Evolutionary conservation across 2,797 vertebrate species (phyloP).

Genomic region (Danio aesculapii): DNA sequence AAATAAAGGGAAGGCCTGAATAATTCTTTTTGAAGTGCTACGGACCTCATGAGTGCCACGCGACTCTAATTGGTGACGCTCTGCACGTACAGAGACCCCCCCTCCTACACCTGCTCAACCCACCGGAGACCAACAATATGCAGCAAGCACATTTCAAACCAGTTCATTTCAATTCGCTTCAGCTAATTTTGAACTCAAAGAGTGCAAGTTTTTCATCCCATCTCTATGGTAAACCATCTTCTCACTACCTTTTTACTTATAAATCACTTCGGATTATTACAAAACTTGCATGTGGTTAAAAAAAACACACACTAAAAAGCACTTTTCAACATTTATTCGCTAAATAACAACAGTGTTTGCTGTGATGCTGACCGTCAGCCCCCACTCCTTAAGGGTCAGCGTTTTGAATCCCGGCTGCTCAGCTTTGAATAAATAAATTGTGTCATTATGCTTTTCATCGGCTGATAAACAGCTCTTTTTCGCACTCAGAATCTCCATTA

Average conservation of each 20-base stretch:
- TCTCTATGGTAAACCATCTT: neutral
- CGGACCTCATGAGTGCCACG: conserved; percentile 61
- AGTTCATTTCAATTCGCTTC: neutral
- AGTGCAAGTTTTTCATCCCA: neutral
- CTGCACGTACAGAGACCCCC: conserved; percentile 50
- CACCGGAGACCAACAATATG: conserved; percentile 29
- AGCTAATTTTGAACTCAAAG: conserved; percentile 10
- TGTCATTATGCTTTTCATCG: conserved; percentile 75
- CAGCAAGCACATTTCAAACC: neutral
- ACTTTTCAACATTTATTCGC: conserved; percentile 45
- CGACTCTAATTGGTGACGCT: conserved; percentile 66
- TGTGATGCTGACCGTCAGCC: conserved; percentile 30
- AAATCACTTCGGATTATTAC: conserved; percentile 3
- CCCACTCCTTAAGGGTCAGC: conserved; percentile 52
- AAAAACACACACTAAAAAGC: conserved; percentile 4
- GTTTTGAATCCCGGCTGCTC: conserved; percentile 60
- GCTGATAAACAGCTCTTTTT: conserved; percentile 72
- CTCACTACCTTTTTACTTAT: neutral
- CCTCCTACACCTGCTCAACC: conserved; percentile 55
- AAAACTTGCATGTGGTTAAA: neutral
- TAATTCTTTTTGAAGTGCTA: conserved; percentile 77
- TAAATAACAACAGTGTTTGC: conserved; percentile 21
- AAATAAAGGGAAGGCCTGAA: conserved; percentile 72
- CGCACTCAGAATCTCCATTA: conserved; percentile 69
- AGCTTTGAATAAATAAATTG: conserved; percentile 71